Conservation (phyloP, 2,888 invertebrate species). For the Carpatolechia fugitivella region DNA sequence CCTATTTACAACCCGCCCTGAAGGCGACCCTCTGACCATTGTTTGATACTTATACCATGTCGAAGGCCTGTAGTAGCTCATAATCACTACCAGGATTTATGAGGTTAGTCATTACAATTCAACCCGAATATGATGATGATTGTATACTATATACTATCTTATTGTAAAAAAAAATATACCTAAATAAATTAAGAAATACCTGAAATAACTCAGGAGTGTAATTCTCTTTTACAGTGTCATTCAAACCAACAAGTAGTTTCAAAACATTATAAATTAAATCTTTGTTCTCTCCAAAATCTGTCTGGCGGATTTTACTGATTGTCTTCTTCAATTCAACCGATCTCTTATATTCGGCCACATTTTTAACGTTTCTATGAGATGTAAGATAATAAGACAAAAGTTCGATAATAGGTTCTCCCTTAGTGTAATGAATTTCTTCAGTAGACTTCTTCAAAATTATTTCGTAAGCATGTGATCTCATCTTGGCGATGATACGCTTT, state of each 20-base stretch:
- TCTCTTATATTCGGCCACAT: conserved; percentile 60
- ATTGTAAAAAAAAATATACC: background rate
- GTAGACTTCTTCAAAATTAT: conserved; percentile 61
- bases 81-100: too few relatives aligned
- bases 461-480: conserved; percentile 64
- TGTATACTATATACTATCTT: background rate
- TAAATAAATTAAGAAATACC: conserved; percentile 34
- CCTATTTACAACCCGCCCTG: too few relatives aligned
- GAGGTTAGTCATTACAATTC: too few relatives aligned
- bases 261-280: conserved; percentile 49
- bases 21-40: too few relatives aligned
- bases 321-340: conserved; percentile 52
- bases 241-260: conserved; percentile 50
- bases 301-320: conserved; percentile 45
- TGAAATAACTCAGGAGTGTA: conserved; percentile 54
- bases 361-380: conserved; percentile 52
- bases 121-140: too few relatives aligned
- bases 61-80: too few relatives aligned
- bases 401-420: conserved; percentile 55
- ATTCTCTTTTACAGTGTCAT: conserved; percentile 53
- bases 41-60: too few relatives aligned
- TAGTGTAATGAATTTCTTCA: conserved; percentile 36
- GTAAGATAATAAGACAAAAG: conserved; percentile 58
- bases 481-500: conserved; percentile 48
- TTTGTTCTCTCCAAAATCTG: conserved; percentile 48